Base-by-base conservation (phyloP, 2,797 vertebrate species). In the Cossypha dichroa region DNA sequence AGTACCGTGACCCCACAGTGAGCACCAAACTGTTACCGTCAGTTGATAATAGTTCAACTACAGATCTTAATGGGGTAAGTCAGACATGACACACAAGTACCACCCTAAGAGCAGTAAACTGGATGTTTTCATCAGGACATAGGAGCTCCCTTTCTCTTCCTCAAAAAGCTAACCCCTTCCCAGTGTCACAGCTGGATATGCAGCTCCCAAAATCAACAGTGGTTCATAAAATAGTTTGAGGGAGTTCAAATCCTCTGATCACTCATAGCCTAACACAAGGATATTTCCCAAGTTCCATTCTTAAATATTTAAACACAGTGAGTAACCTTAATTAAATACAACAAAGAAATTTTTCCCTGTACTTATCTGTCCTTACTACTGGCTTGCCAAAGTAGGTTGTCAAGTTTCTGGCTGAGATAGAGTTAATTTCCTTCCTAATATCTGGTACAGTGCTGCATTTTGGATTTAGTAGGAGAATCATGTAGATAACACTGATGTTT, bases 31-130 rank as follows among this genome's bases (percentile, higher is more conserved):
- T 64, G 48, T 22, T 26, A 60, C 41, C 45, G 28, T 48, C 46
- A 15, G 34, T 1, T 22, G 38, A 34, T 40, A 38, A 64, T 0
- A 45, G 51, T 36, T 7, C 0, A 0, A 49, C 31, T 34, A 28
- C 13, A 38, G 56, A 41, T 31, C 62, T 56, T 54, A 28, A 36
- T 19, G 28, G 16, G 7, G 4, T 22, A 56, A 68, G 25, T 70
- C 33, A 56, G 73, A 62, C 5, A 8, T 2, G 1, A 89, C 45
- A 67, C 49, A 43, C 13, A 52, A 76, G 20, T 8, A 52, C 3
- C 6, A 62, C 12, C 15, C 10, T 40, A 62, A 36, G 52, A 43
- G 18, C 7, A 55, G 28, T 54, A 58, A 45, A 60, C 16, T 20
- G 4, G 2, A 31, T 41, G 10, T 14, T 85, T 66, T 66, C 22